Percentiles rank a stretch among this genome's conserved stretches.
phyloP scores from a whole-genome alignment of 2,797 vertebrate genomes.

The Rhinichthys osculus region DNA sequence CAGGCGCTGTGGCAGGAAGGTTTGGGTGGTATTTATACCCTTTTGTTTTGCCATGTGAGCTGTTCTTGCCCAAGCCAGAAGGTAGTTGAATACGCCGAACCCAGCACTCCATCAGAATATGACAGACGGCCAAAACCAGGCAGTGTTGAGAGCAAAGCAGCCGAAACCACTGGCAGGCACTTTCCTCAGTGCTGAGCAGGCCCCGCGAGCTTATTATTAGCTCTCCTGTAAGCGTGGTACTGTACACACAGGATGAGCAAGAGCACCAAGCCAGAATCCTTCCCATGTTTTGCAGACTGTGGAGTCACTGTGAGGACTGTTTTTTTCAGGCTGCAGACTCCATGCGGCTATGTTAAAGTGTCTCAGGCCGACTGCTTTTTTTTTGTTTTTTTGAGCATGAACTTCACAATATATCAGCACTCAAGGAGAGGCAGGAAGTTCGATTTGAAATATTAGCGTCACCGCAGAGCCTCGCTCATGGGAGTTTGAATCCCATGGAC shows the following conservation, averaged over 20 bases:
- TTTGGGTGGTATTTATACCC: constrained; percentile 72
- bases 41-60: constrained; percentile 69
- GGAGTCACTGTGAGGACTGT: constrained; percentile 72
- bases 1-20: constrained; percentile 60
- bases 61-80: constrained; percentile 69
- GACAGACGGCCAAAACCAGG: constrained; percentile 72
- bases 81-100: constrained; percentile 68
- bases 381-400: constrained; percentile 51
- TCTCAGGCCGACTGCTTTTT: constrained; percentile 54
- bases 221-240: constrained; percentile 59
- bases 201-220: constrained; percentile 63
- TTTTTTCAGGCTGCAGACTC: constrained; percentile 60
- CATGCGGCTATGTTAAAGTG: constrained; percentile 55
- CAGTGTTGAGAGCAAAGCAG: constrained; percentile 64
- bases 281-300: constrained; percentile 65
- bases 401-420: constrained; percentile 57
- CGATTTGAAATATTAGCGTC: constrained; percentile 60
- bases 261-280: constrained; percentile 49
- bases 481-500: constrained; percentile 36
- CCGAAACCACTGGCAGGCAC: constrained; percentile 60
- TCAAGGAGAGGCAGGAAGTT: constrained; percentile 54
- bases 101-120: constrained; percentile 67
- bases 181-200: constrained; percentile 65
- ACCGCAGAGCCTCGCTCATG: constrained; percentile 28
- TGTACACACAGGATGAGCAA: constrained; percentile 57